Conservation (phyloP, 2,113 vertebrate species). For the Xiphophorus couchianus region DNA sequence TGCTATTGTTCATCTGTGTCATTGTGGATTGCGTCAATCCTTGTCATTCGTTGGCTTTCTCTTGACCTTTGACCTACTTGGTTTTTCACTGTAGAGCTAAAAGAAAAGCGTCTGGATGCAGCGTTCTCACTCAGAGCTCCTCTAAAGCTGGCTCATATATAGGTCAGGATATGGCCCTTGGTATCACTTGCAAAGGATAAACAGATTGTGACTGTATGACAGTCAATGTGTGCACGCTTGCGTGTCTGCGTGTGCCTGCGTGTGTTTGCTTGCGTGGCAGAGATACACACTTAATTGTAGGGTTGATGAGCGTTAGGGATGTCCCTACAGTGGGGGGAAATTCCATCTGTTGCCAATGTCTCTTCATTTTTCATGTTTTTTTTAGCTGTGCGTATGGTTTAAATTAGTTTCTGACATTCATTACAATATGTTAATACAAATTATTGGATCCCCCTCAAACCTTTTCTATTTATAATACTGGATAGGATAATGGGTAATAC, state of each 20-base stretch:
- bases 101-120: constrained; percentile 62
- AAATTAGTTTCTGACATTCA: constrained; percentile 35
- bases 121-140: constrained; percentile 40
- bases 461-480: background rate
- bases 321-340: constrained; percentile 46
- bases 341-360: constrained; percentile 69
- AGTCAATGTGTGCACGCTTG: constrained; percentile 6
- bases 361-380: constrained; percentile 66
- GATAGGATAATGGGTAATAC: background rate
- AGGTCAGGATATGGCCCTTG: constrained; percentile 72
- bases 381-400: constrained; percentile 43
- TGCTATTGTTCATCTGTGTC: constrained; percentile 52
- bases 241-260: constrained; percentile 3
- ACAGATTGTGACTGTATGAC: constrained; percentile 39
- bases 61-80: constrained; percentile 71
- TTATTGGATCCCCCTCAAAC: background rate
- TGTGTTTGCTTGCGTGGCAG: constrained; percentile 11
- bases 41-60: constrained; percentile 40
- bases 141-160: constrained; percentile 54
- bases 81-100: constrained; percentile 41
- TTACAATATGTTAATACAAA: constrained; percentile 45
- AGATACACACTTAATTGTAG: constrained; percentile 47
- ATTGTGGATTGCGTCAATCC: constrained; percentile 42
- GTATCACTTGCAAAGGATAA: constrained; percentile 49
- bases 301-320: constrained; percentile 61